phyloP scores from a whole-genome alignment of 1,140 invertebrate species.

The Diorhabda sublineata region DNA sequence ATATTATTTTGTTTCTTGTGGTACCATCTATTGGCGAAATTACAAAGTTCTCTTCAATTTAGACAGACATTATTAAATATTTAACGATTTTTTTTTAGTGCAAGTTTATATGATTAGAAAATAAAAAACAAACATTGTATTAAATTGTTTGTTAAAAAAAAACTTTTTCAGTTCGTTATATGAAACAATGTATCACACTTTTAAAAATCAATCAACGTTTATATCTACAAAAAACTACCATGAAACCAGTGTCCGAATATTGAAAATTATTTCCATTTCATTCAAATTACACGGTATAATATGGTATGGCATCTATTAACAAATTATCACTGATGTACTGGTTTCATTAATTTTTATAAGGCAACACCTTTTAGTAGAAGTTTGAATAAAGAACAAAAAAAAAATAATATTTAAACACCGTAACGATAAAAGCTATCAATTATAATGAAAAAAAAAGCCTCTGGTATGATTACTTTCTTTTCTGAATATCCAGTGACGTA shows the following conservation, averaged over 20 bases:
- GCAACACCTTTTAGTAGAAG: background rate
- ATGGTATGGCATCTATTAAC: constrained; percentile 2
- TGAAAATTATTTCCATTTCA: constrained; percentile 3
- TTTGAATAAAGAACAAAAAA: background rate
- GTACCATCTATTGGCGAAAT: too few relatives aligned
- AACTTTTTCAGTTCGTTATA: too few relatives aligned
- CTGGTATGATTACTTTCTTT: background rate
- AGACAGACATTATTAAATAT: too few relatives aligned
- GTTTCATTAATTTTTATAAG: constrained; percentile 3
- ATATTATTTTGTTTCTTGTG: too few relatives aligned
- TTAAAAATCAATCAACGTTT: background rate
- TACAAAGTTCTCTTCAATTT: too few relatives aligned
- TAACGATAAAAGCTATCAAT: constrained; percentile 3
- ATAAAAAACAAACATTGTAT: too few relatives aligned
- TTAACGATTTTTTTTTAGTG: too few relatives aligned
- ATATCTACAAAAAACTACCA: background rate
- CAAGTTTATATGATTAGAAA: too few relatives aligned
- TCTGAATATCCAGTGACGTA: background rate
- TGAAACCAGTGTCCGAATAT: background rate
- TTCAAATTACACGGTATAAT: constrained; percentile 2
- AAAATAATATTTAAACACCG: constrained; percentile 3
- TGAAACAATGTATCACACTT: too few relatives aligned
- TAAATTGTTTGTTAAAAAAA: too few relatives aligned
- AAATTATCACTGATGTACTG: constrained; percentile 2
- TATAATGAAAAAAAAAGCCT: background rate